Conservation (phyloP, 1,140 invertebrate species). For the Aethina tumida region DNA sequence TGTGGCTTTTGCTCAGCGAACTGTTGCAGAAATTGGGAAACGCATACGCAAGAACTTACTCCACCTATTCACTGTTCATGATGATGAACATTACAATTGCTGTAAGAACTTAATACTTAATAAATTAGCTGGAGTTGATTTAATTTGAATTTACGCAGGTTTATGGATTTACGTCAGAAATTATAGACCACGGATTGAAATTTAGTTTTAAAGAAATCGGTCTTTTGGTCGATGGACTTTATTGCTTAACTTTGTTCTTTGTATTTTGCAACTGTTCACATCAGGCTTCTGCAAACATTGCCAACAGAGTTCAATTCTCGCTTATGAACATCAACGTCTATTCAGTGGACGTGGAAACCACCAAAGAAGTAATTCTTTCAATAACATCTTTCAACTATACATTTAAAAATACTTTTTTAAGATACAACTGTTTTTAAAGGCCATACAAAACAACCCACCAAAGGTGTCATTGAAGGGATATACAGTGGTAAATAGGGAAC, state of each 20-base stretch:
- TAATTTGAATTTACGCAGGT: conserved; percentile 25
- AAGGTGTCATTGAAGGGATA: conserved; percentile 50
- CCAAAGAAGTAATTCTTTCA: conserved; percentile 40
- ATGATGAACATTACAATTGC: conserved; percentile 34
- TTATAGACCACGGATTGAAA: conserved; percentile 47
- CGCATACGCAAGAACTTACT: conserved; percentile 51
- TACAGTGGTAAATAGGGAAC: conserved; percentile 46
- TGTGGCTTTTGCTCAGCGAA: conserved; percentile 51
- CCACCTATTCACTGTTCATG: conserved; percentile 50
- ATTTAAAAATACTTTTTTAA: conserved; percentile 26
- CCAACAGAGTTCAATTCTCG: conserved; percentile 41
- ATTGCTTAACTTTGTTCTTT: conserved; percentile 45
- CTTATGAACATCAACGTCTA: conserved; percentile 43
- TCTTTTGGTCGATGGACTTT: conserved; percentile 47
- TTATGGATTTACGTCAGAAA: conserved; percentile 50
- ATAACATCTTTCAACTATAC: conserved; percentile 8
- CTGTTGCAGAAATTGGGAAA: conserved; percentile 47
- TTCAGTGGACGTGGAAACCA: conserved; percentile 40
- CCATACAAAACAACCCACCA: conserved; percentile 52
- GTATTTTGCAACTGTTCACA: conserved; percentile 52
- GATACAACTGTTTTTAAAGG: conserved; percentile 50
- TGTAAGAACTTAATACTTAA: conserved; percentile 18
- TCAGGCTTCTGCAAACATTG: conserved; percentile 44
- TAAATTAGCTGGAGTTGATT: not conserved
- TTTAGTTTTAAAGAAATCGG: conserved; percentile 53